phyloP scores from a whole-genome alignment of 2,888 invertebrate species.

The Chamaedrilus cognettii region DNA sequence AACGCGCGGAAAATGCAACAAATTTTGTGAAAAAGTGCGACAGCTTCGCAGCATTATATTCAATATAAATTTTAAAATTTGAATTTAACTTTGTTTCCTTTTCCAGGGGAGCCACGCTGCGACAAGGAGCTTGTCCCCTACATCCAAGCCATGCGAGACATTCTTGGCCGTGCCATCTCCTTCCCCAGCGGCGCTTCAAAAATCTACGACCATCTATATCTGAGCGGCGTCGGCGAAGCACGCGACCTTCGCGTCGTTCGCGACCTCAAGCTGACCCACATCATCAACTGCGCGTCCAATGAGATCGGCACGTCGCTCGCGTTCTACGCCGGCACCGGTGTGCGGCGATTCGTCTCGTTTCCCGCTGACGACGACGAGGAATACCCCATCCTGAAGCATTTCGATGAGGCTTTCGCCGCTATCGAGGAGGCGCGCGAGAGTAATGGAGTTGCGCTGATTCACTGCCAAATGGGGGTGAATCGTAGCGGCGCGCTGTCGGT shows the following conservation, averaged over 20 bases:
- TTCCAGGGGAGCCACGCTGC: no score
- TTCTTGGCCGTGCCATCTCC: conserved; percentile 14
- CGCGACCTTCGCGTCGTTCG: conserved; percentile 27
- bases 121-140: conserved; percentile 25
- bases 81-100: no score
- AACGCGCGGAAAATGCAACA: no score
- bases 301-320: conserved; percentile 32
- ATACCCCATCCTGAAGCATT: conserved; percentile 41
- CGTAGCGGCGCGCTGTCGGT: conserved; percentile 35
- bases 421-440: conserved; percentile 39
- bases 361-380: conserved; percentile 37
- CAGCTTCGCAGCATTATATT: no score
- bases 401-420: conserved; percentile 33
- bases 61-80: no score
- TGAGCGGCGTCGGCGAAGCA: conserved; percentile 35
- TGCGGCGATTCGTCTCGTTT: conserved; percentile 36
- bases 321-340: conserved; percentile 27
- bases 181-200: conserved; percentile 22
- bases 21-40: no score
- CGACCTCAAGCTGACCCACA: conserved; percentile 37
- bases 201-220: conserved; percentile 34
- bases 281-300: conserved; percentile 38
- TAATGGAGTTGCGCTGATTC: conserved; percentile 37
- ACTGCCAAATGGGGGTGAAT: conserved; percentile 42
- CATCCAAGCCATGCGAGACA: conserved; percentile 15